Percentiles rank a stretch among this genome's conserved stretches.
Conservation (phyloP, 2,113 vertebrate species). For the Cygnus atratus region DNA sequence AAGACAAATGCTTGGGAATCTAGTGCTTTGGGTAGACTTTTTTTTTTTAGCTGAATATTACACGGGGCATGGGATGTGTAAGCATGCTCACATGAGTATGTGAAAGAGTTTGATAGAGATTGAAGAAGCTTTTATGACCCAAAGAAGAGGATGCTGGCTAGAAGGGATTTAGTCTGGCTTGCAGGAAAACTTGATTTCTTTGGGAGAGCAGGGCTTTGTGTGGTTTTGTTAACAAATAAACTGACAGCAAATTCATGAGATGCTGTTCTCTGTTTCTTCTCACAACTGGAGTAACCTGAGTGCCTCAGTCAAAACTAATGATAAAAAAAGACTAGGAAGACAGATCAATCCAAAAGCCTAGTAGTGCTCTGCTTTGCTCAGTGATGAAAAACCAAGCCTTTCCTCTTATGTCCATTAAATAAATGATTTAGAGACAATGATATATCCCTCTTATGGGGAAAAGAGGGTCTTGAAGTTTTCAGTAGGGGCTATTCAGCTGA, state of each 20-base stretch:
- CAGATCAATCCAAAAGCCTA: background rate
- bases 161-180: background rate
- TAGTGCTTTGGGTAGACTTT: background rate
- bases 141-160: background rate
- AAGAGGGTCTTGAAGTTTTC: background rate
- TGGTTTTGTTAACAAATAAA: background rate
- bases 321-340: background rate
- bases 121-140: background rate
- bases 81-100: fast-evolving
- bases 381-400: background rate
- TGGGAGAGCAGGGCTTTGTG: background rate
- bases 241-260: background rate
- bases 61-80: fast-evolving
- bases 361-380: background rate
- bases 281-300: background rate
- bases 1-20: background rate
- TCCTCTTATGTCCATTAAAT: background rate
- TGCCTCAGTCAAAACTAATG: background rate
- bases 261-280: background rate
- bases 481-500: background rate
- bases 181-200: background rate
- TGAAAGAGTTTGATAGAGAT: background rate
- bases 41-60: background rate
- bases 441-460: background rate
- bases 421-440: background rate